phyloP scores from a whole-genome alignment of 2,888 invertebrate genomes.

The Dastarcus helophoroides region DNA sequence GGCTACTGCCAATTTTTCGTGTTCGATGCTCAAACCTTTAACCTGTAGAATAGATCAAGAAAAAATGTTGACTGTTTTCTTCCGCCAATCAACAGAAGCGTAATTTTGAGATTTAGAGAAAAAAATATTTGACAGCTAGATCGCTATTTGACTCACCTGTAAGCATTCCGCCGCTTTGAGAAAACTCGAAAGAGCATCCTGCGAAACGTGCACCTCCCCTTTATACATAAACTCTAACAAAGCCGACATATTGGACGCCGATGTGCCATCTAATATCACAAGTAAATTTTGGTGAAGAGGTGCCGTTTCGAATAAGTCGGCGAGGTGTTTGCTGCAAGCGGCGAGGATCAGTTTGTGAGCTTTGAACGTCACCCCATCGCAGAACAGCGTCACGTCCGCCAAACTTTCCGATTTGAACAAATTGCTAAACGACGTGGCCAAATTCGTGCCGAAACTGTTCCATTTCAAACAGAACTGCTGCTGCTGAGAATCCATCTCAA shows the following conservation, averaged over 20 bases:
- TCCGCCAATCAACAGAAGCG: neutral
- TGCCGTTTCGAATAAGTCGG: constrained; percentile 80
- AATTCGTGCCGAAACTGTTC: constrained; percentile 91
- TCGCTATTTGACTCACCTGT: constrained; percentile 47
- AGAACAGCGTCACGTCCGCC: constrained; percentile 85
- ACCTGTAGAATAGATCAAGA: constrained; percentile 38
- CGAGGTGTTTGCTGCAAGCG: constrained; percentile 87
- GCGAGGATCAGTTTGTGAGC: constrained; percentile 86
- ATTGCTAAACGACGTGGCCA: constrained; percentile 85
- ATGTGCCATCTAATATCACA: constrained; percentile 81
- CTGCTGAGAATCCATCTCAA: constrained; percentile 81
- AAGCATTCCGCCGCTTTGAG: constrained; percentile 84
- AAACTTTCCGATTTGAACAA: constrained; percentile 87
- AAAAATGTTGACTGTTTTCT: neutral
- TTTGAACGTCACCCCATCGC: constrained; percentile 86
- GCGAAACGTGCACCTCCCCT: constrained; percentile 86
- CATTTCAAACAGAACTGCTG: constrained; percentile 93
- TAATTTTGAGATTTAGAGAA: too few relatives aligned
- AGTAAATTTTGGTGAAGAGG: constrained; percentile 70
- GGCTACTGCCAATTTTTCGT: constrained; percentile 52
- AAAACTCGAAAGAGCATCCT: constrained; percentile 83
- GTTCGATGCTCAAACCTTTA: constrained; percentile 66
- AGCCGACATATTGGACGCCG: constrained; percentile 82
- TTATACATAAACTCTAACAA: constrained; percentile 90
- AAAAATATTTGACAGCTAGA: too few relatives aligned